Percentiles rank a stretch among this genome's conserved stretches.
Evolutionary conservation across 2,888 invertebrate genomes (phyloP).

Genomic region (Drosophila melanosoma): DNA sequence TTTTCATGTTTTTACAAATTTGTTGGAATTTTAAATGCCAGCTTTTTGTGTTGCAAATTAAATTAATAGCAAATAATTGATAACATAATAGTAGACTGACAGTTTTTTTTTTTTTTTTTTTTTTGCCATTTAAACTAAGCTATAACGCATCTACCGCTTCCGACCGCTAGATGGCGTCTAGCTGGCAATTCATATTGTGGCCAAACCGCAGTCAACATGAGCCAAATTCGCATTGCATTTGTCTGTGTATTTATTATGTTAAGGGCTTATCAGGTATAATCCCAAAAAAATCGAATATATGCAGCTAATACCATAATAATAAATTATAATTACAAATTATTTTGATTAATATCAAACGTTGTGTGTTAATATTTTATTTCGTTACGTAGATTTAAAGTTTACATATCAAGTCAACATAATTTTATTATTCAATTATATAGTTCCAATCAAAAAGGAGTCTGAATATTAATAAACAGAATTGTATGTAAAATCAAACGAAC

Average conservation of each 20-base stretch:
- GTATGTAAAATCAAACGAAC: neutral
- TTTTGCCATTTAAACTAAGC: neutral
- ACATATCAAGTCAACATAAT: neutral
- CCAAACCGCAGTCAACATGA: constrained; percentile 41
- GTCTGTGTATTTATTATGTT: constrained; percentile 32
- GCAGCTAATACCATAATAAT: constrained; percentile 8
- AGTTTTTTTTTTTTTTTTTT: neutral
- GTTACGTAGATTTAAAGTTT: neutral
- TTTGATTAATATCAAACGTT: neutral
- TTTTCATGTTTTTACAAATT: constrained; percentile 61
- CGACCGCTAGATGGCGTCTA: constrained; percentile 19
- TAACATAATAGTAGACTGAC: constrained; percentile 7
- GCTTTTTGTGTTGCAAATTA: constrained; percentile 52
- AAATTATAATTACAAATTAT: neutral
- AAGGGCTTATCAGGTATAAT: constrained; percentile 31
- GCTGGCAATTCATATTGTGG: constrained; percentile 53
- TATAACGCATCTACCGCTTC: neutral
- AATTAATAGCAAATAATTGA: constrained; percentile 60
- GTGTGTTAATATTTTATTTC: neutral
- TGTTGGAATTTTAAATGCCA: constrained; percentile 51
- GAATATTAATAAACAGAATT: neutral
- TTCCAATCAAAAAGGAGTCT: neutral
- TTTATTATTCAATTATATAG: neutral
- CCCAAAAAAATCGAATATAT: constrained; percentile 14
- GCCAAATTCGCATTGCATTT: constrained; percentile 6